Evolutionary conservation across 2,888 invertebrate species (phyloP).

Genomic region (Ornithoptera alexandrae): DNA sequence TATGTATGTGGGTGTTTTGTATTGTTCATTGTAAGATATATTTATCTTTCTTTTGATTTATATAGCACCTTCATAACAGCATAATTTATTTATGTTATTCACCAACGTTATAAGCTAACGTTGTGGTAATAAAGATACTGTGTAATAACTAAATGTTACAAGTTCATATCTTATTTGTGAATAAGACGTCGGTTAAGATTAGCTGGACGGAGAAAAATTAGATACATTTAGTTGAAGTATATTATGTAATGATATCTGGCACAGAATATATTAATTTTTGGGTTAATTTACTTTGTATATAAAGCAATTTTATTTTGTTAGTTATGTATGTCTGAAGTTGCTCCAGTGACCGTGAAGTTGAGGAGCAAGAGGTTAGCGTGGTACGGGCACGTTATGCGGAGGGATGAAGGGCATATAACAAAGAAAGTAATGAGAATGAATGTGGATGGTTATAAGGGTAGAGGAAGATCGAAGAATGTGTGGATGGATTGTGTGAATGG

Average conservation of each 20-base stretch:
- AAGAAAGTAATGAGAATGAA: too few relatives aligned
- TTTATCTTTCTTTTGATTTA: slow-evolving; percentile 16
- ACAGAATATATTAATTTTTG: neutral
- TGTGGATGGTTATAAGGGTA: too few relatives aligned
- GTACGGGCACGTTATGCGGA: too few relatives aligned
- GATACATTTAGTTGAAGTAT: neutral
- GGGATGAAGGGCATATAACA: too few relatives aligned
- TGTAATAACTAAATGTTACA: neutral
- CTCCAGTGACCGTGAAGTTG: too few relatives aligned
- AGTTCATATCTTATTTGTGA: neutral
- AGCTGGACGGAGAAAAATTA: neutral
- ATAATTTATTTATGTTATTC: slow-evolving; percentile 9
- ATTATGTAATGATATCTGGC: neutral
- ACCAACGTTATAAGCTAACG: neutral
- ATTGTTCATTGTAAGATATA: slow-evolving; percentile 23
- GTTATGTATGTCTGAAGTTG: too few relatives aligned
- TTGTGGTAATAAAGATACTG: neutral
- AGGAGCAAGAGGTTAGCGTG: too few relatives aligned
- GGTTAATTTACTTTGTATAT: neutral
- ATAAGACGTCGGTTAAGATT: neutral
- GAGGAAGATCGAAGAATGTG: too few relatives aligned
- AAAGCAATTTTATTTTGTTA: too few relatives aligned
- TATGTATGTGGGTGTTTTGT: slow-evolving; percentile 51
- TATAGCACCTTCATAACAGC: neutral
- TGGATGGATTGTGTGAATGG: too few relatives aligned